Percentiles rank a stretch among this genome's conserved stretches.
Conservation (phyloP, 92 coral and sea anemone species). For the Palythoa grandiflora region DNA sequence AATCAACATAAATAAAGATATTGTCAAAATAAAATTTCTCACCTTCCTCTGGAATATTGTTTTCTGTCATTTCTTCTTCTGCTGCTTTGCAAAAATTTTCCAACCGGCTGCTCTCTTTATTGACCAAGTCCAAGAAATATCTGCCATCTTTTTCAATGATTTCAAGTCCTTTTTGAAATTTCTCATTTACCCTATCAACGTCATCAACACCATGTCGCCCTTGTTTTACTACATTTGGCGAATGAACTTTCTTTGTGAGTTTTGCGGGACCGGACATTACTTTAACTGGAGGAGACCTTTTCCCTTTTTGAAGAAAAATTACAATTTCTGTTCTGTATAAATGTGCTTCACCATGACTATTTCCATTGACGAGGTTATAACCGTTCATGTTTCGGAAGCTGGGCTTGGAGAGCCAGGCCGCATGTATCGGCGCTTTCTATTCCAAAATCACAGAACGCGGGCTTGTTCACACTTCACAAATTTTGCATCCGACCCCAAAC, state of each 20-base stretch:
- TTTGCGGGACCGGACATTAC: slow-evolving; percentile 62
- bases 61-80: slow-evolving; percentile 83
- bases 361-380: slow-evolving; percentile 71
- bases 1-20: slow-evolving; percentile 10
- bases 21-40: slow-evolving; percentile 13
- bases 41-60: slow-evolving; percentile 88
- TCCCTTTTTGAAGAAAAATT: slow-evolving; percentile 81
- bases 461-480: neutral
- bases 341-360: slow-evolving; percentile 1
- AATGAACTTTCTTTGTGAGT: slow-evolving; percentile 75
- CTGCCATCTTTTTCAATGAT: slow-evolving; percentile 85
- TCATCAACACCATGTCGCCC: slow-evolving; percentile 48
- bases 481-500: neutral
- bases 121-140: slow-evolving; percentile 80
- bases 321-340: slow-evolving; percentile 84
- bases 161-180: slow-evolving; percentile 78
- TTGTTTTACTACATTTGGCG: slow-evolving; percentile 66
- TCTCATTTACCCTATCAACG: slow-evolving; percentile 71
- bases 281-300: slow-evolving; percentile 78
- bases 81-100: slow-evolving; percentile 68
- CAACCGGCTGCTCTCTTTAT: slow-evolving; percentile 82
- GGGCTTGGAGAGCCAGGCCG: neutral
- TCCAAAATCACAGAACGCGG: neutral
- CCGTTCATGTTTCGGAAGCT: slow-evolving; percentile 56
- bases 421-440: slow-evolving; percentile 6